These are phyloP conservation scores for Pagetopsis macropterus DNA, from an alignment of 2,797 vertebrate genomes.

Conservation along the genomic window DNA sequence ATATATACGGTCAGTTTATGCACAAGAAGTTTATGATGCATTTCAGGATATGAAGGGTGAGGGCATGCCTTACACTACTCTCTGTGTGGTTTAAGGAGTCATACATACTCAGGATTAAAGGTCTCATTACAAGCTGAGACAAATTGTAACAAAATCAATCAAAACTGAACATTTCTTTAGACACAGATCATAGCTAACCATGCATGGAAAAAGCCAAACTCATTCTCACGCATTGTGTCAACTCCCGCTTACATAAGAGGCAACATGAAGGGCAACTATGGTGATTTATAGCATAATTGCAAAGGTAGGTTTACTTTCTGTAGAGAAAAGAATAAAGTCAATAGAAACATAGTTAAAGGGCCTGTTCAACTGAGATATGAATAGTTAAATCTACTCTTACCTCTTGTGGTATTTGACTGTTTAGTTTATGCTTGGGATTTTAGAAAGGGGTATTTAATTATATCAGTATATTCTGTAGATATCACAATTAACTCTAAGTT, in stretches of 20 bases:
- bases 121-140: slow-evolving; percentile 18
- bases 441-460: too few relatives aligned
- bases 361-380: neutral
- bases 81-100: slow-evolving; percentile 23
- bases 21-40: slow-evolving; percentile 68
- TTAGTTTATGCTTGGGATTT: too few relatives aligned
- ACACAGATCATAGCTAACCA: slow-evolving; percentile 2
- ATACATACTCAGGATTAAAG: slow-evolving; percentile 3
- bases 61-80: slow-evolving; percentile 24
- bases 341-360: neutral
- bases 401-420: neutral
- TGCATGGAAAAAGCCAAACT: slow-evolving; percentile 20
- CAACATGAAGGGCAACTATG: neutral
- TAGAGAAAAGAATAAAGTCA: neutral
- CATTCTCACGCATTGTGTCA: neutral
- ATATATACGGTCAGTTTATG: slow-evolving; percentile 65
- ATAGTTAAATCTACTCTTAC: neutral
- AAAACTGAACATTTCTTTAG: neutral
- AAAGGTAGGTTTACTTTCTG: neutral
- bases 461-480: too few relatives aligned
- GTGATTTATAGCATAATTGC: neutral
- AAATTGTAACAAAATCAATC: neutral
- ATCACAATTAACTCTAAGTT: too few relatives aligned
- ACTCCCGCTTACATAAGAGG: slow-evolving; percentile 7
- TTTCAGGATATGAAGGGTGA: slow-evolving; percentile 54